phyloP scores from a whole-genome alignment of 2,113 vertebrate species.

The Bagarius yarrelli region DNA sequence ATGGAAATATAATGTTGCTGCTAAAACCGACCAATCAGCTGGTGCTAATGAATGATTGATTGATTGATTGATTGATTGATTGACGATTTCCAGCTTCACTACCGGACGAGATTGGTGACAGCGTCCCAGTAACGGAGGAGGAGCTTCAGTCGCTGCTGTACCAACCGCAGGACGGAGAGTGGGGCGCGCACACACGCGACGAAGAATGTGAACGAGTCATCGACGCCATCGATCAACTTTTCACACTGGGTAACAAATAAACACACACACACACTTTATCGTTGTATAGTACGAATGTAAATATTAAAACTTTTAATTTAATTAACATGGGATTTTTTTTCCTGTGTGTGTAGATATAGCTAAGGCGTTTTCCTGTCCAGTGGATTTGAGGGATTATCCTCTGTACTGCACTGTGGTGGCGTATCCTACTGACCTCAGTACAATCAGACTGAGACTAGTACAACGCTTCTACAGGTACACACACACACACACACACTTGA shows the following conservation, averaged over 20 bases:
- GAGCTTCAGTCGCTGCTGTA: constrained; percentile 90
- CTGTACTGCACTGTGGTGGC: constrained; percentile 96
- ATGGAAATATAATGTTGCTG: background rate
- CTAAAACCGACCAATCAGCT: background rate
- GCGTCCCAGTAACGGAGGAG: constrained; percentile 89
- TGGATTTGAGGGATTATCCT: constrained; percentile 92
- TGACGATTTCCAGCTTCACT: constrained; percentile 64
- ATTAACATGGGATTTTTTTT: background rate
- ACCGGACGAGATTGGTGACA: constrained; percentile 88
- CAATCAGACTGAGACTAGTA: constrained; percentile 29
- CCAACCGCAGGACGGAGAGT: constrained; percentile 91
- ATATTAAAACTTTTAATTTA: background rate
- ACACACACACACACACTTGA: background rate
- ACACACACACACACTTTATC: background rate
- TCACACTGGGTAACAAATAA: constrained; percentile 80
- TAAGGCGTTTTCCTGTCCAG: constrained; percentile 88
- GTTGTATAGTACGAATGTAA: background rate
- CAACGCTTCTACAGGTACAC: constrained; percentile 8
- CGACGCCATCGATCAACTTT: constrained; percentile 85
- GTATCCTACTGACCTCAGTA: constrained; percentile 91
- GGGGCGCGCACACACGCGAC: constrained; percentile 86
- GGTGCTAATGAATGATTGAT: too few relatives aligned
- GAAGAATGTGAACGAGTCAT: constrained; percentile 92
- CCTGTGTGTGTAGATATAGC: constrained; percentile 81
- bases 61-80: constrained; percentile 11